A percentile compares a stretch with the other conserved stretches of the same genome.
phyloP scores from a whole-genome alignment of 2,113 vertebrate genomes.

The Atrichornis clamosus region DNA sequence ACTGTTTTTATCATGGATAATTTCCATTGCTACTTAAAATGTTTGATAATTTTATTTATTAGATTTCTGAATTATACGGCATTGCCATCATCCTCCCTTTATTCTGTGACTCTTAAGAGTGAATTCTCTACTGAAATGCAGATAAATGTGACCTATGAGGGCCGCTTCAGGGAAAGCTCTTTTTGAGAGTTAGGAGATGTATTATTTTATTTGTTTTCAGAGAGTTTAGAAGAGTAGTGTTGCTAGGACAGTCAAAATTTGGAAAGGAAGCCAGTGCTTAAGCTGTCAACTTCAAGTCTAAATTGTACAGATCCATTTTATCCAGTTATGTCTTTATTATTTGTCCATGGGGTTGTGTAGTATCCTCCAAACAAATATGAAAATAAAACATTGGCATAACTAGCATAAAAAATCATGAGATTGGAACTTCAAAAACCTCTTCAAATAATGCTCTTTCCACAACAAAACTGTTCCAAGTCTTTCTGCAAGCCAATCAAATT shows the following conservation, averaged over 20 bases:
- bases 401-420: background rate
- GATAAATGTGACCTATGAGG: background rate
- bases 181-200: background rate
- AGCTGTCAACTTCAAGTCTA: background rate
- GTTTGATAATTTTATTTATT: background rate
- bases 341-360: background rate
- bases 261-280: background rate
- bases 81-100: background rate
- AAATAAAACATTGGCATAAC: background rate
- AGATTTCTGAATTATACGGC: background rate
- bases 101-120: background rate
- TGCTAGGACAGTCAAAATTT: background rate
- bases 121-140: background rate
- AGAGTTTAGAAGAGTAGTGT: background rate
- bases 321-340: background rate
- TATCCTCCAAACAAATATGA: background rate
- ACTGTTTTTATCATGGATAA: background rate
- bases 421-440: background rate
- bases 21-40: background rate
- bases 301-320: background rate
- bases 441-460: background rate
- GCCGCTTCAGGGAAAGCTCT: background rate
- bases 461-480: background rate
- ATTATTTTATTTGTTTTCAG: background rate
- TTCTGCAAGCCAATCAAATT: background rate